Conservation (phyloP, 2,888 invertebrate species). For the Pegoplata infirma region DNA sequence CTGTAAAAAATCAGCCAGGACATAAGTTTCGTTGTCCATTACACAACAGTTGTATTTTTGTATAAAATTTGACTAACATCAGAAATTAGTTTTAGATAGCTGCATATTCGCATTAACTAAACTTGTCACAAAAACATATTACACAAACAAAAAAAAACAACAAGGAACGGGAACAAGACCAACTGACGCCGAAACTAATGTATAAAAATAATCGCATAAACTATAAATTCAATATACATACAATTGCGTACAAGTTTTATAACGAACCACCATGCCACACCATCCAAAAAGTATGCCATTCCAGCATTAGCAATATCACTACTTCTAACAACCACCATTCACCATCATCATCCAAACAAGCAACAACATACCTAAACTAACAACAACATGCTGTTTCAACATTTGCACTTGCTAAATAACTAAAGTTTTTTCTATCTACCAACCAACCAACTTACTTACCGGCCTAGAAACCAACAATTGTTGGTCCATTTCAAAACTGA, state of each 20-base stretch:
- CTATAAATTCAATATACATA: constrained; percentile 63
- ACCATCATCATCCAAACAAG: no score
- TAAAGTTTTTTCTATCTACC: constrained; percentile 41
- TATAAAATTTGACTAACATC: no score
- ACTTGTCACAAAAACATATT: not conserved
- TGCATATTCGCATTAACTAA: no score
- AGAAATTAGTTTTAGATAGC: no score
- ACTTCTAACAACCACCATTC: constrained; percentile 51
- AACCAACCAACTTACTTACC: constrained; percentile 48
- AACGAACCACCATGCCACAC: constrained; percentile 56
- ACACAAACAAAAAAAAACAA: constrained; percentile 37
- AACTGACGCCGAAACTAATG: constrained; percentile 65
- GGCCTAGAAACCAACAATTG: constrained; percentile 72
- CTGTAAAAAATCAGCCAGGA: no score
- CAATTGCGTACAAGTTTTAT: constrained; percentile 61
- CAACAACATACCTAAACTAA: constrained; percentile 27
- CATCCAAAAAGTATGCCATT: constrained; percentile 38
- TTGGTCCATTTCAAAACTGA: constrained; percentile 69
- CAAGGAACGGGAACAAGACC: constrained; percentile 60
- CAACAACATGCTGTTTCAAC: constrained; percentile 54
- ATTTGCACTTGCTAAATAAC: constrained; percentile 73
- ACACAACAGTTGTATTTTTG: no score
- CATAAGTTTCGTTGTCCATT: no score
- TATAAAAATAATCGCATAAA: constrained; percentile 58
- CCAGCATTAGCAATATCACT: constrained; percentile 41